phyloP scores from a whole-genome alignment of 2,113 vertebrate genomes.

The Bufo bufo region DNA sequence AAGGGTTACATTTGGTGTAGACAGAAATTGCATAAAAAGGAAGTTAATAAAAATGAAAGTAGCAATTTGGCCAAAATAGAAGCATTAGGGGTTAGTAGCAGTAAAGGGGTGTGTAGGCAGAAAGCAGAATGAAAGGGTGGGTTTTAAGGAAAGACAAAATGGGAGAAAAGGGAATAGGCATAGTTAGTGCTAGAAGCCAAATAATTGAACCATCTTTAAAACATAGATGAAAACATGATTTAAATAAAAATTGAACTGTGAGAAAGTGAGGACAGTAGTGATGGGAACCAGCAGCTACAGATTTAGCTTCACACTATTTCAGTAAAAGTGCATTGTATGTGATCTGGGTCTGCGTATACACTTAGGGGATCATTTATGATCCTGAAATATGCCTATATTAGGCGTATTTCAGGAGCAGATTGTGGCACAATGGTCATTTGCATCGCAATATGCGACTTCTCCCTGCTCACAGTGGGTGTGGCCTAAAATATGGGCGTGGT shows the following conservation, averaged over 20 bases:
- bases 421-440: too few relatives aligned
- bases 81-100: constrained; percentile 37
- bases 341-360: too few relatives aligned
- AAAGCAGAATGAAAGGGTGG: constrained; percentile 25
- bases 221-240: constrained; percentile 44
- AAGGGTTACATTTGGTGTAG: not conserved
- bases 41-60: not conserved
- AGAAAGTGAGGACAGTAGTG: constrained; percentile 25
- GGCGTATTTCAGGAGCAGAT: too few relatives aligned
- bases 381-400: too few relatives aligned
- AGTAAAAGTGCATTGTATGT: not conserved
- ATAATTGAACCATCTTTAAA: constrained; percentile 44
- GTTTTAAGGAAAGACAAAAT: constrained; percentile 50
- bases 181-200: constrained; percentile 57
- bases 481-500: too few relatives aligned
- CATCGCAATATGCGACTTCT: too few relatives aligned
- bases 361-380: too few relatives aligned
- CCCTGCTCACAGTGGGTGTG: too few relatives aligned
- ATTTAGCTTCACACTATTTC: not conserved
- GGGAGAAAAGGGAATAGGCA: constrained; percentile 51
- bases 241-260: constrained; percentile 24
- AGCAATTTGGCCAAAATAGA: not conserved
- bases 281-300: constrained; percentile 21
- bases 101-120: not conserved
- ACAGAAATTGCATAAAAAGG: not conserved